phyloP scores from a whole-genome alignment of 1,140 invertebrate species.

The Philotrypesis tridentata region DNA sequence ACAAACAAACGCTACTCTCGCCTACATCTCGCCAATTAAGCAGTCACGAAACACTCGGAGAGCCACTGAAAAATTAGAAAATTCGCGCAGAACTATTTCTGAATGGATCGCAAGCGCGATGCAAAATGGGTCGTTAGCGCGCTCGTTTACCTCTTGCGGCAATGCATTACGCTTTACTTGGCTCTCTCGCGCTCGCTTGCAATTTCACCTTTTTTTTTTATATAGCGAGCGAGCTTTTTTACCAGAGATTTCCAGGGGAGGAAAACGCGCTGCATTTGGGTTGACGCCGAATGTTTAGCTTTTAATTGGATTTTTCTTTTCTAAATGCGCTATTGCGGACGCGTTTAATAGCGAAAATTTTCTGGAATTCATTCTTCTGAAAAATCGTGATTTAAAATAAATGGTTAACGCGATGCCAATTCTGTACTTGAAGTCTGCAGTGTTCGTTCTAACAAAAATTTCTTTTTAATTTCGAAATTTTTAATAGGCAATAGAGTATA shows the following conservation, averaged over 20 bases:
- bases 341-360: no score
- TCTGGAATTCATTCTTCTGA: no score
- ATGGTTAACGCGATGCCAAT: no score
- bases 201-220: neutral
- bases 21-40: neutral
- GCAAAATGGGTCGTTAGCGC: constrained; percentile 37
- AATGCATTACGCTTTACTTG: constrained; percentile 27
- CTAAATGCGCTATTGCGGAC: no score
- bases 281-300: neutral
- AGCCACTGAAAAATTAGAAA: constrained; percentile 8
- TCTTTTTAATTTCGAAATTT: no score
- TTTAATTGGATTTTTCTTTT: neutral
- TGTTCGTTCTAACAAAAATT: no score
- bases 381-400: no score
- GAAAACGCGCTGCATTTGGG: neutral
- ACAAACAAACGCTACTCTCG: no score
- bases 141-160: constrained; percentile 1
- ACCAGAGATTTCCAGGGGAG: neutral
- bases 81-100: neutral
- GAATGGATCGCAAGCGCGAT: constrained; percentile 12
- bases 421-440: no score
- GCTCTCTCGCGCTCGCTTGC: neutral
- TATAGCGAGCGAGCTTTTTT: neutral
- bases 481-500: no score
- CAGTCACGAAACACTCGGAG: neutral